Evolutionary conservation across 1,140 invertebrate genomes (phyloP), one percentile per base, ranked within the genome.

Genomic region (Marisa cornuarietis): DNA sequence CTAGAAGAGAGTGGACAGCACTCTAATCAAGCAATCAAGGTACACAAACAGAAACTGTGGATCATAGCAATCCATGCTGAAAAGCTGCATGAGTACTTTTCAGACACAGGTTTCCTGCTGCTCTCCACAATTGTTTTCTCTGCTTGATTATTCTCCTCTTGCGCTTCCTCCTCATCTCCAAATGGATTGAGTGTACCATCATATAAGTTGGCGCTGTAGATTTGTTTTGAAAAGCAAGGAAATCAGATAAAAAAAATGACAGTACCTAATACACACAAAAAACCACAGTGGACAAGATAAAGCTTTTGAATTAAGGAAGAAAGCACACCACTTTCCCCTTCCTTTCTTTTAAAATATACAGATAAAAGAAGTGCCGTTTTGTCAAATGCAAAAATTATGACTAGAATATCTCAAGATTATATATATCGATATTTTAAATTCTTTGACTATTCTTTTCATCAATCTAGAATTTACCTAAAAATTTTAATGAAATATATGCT

Each of bases 161-260:
- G 81, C 71, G 83, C 83, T 66, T 84, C 86, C n/a, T 85, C 83
- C 68, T 85, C 84, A 71, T 83, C 86, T 62, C 83, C 86, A 83
- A 89, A 89, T 71, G 88, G 88, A 85, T 89, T 89, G 77, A 89
- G 81, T 9, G 83, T 79, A 78, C 85, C 81, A 81, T 87, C 86
- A 78, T 87, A 89, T 16, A 42, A 68, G 49, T 77, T 68, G 31
- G 61, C 26, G 76, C 63, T 31, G 63, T 52, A 31, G 62, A 79
- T 74, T 78, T 74, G 51, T 66, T 68, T 68, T 63, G 11, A n/a
- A 68, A n/a, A 68, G 65, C 26, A 68, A 24, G 22, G 22, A 31
- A 68, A n/a, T 24, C 22, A n/a, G 11, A 24, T 22, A 68, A 68
- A 72, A 72, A 11, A 11, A 24, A 71, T 4, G 11, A 58, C 54